Percentiles rank a stretch among this genome's conserved stretches.
phyloP scores from a whole-genome alignment of 2,113 vertebrate genomes.

The Mustela lutreola region DNA sequence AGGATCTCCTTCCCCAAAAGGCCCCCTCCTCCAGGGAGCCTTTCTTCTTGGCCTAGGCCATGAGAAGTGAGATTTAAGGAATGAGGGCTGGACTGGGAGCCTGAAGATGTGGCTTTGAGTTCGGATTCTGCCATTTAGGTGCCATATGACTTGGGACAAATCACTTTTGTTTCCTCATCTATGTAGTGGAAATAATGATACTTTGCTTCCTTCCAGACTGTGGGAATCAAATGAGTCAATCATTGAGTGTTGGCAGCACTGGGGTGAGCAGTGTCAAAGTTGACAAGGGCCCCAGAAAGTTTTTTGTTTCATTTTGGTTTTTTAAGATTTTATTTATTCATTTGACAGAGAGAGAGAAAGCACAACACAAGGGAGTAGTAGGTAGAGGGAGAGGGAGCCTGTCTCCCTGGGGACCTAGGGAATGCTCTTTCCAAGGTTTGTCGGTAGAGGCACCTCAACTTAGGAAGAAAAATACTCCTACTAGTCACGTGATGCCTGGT shows the following conservation, averaged over 20 bases:
- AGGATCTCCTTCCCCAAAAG: background rate
- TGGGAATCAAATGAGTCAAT: background rate
- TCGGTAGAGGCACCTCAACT: background rate
- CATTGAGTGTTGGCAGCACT: rapidly evolving
- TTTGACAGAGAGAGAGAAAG: too few species aligned
- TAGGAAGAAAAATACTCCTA: background rate
- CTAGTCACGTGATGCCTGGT: background rate
- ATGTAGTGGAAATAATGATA: background rate
- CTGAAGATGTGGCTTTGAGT: background rate
- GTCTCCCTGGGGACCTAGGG: background rate
- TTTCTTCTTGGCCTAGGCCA: background rate
- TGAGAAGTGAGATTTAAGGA: background rate
- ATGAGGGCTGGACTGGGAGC: background rate
- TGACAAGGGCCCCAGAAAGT: background rate
- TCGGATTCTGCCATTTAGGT: background rate
- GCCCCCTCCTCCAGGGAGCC: background rate
- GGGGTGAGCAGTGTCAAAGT: background rate
- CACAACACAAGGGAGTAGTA: too few species aligned
- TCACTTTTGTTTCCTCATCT: background rate
- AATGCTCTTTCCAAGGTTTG: background rate
- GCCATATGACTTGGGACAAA: background rate
- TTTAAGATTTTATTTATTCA: too few species aligned
- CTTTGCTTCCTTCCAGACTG: background rate
- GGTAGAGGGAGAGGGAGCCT: too few species aligned
- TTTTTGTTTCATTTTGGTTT: too few species aligned